Evolutionary conservation across 2,888 invertebrate species (phyloP).

Genomic region (Trissoscelio sp.): DNA sequence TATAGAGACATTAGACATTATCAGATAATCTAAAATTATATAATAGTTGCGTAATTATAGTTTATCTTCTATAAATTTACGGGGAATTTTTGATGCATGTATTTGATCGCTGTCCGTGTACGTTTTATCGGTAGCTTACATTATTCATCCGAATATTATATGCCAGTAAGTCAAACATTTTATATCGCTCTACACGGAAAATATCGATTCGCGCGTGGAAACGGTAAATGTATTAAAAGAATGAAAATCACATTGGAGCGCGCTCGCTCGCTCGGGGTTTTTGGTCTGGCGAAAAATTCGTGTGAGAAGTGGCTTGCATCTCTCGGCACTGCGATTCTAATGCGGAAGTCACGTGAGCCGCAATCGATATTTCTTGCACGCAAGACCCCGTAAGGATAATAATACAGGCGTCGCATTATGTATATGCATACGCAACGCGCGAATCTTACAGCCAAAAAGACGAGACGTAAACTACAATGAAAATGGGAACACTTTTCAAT

Average conservation of each 20-base stretch:
- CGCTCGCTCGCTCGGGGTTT: not conserved
- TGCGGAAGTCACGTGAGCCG: slow-evolving; percentile 66
- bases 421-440: slow-evolving; percentile 33
- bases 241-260: slow-evolving; percentile 33
- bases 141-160: slow-evolving; percentile 20
- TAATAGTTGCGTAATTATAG: no score
- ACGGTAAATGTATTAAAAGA: slow-evolving; percentile 22
- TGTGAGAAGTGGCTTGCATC: slow-evolving; percentile 48
- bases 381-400: slow-evolving; percentile 68
- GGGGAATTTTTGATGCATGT: not conserved
- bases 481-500: not conserved
- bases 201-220: slow-evolving; percentile 2
- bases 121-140: not conserved
- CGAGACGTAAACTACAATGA: no score
- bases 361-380: slow-evolving; percentile 74
- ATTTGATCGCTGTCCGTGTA: not conserved
- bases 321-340: slow-evolving; percentile 54
- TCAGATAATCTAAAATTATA: no score
- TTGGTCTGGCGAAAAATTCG: slow-evolving; percentile 36
- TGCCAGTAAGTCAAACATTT: not conserved
- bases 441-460: slow-evolving; percentile 28
- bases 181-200: not conserved
- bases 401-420: slow-evolving; percentile 39
- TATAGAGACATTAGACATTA: no score
- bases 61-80: no score